Conservation (phyloP, 2,888 invertebrate genomes). For the Tenthredo notha region DNA sequence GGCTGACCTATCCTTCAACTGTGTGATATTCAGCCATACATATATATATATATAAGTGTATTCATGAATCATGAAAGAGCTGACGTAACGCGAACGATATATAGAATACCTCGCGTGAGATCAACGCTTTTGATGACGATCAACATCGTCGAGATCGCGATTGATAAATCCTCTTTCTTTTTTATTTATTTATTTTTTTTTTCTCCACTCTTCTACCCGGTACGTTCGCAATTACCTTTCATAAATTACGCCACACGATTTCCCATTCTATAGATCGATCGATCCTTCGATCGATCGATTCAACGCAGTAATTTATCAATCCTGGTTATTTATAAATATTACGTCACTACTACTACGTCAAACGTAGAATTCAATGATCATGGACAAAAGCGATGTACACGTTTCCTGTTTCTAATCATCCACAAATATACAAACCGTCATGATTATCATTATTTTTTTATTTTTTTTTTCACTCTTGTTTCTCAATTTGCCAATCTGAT, state of each 20-base stretch:
- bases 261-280: neutral
- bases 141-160: constrained; percentile 12
- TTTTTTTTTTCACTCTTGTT: neutral
- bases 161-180: neutral
- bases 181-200: neutral
- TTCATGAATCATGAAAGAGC: constrained; percentile 14
- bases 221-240: neutral
- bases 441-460: neutral
- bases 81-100: constrained; percentile 20
- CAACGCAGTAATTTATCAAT: constrained; percentile 12
- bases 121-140: neutral
- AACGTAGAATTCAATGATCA: neutral
- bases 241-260: neutral
- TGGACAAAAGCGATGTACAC: neutral
- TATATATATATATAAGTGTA: neutral
- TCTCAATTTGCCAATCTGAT: neutral
- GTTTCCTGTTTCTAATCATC: neutral
- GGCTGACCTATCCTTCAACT: constrained; percentile 33
- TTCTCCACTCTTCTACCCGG: neutral
- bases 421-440: neutral
- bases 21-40: constrained; percentile 14
- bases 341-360: neutral
- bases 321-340: neutral
- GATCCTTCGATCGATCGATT: neutral
- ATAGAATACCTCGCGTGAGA: neutral